Base-by-base conservation (phyloP, 2,113 vertebrate genomes). In the Python bivittatus region DNA sequence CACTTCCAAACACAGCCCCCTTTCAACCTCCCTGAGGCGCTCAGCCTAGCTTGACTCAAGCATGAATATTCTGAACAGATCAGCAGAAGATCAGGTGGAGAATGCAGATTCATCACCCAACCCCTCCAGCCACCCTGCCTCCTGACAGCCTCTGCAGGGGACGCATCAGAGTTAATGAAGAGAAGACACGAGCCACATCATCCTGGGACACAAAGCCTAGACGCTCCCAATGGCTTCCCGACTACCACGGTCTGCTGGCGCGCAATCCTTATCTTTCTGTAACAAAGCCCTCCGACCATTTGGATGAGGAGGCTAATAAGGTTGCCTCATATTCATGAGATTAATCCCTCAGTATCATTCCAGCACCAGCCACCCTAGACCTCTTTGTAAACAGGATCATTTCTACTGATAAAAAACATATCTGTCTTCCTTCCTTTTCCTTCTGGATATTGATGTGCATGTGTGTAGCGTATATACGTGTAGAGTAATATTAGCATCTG, bases 251-350 rank as follows among this genome's bases (percentile, higher is more conserved):
- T 89, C 57, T 12, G 4, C 38, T 22, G 2, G 54, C 2, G 6
- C 72, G 15, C 72, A 52, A 56, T 17, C 57, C 90, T 88, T 85
- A 88, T 57, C 58, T 56, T 91, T 8, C 33, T 1, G 17, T 88
- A 87, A 88, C 92, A 86, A 68, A 84, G 20, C 38, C 2, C 7
- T 38, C 13, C 90, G 38, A 53, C 13, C 33, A 4, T 93, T 84
- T 15, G 29, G 92, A 84, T 38, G 48, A 72, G 58, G 87, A 64
- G 60, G 72, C 57, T 90, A 92, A 92, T 92, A 84, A 92, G 88
- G 88, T 33, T 90, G 48, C 33, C 57, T 92, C 52, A 4, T 48
- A 90, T 91, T 91, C 48, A 44, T 17, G 29, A 86, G 90, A 91
- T 52, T 88, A 91, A 91, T 85, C 90, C 88, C 86, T 89, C 72